phyloP scores from a whole-genome alignment of 37 sponge, comb jelly and placozoan species.

The Oopsacas minuta region DNA sequence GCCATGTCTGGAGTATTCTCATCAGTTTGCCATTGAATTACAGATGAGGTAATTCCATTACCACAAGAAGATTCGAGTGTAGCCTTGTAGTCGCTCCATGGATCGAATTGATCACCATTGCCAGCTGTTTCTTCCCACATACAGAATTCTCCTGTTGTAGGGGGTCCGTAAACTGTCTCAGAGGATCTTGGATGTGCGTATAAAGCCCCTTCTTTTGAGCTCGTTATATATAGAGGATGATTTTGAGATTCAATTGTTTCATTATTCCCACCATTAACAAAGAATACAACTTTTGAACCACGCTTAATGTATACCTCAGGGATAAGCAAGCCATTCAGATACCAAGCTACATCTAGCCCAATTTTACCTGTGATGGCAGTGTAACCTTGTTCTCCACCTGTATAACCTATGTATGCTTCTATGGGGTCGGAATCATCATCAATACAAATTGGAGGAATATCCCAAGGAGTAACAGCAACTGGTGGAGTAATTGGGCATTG shows the following conservation, averaged over 20 bases:
- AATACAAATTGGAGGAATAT: neutral
- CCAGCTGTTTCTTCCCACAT: neutral
- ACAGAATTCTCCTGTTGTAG: neutral
- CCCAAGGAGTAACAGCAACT: neutral
- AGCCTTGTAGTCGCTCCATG: neutral
- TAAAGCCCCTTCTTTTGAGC: constrained; percentile 27
- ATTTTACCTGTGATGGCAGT: neutral
- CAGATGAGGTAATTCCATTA: neutral
- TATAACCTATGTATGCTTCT: neutral
- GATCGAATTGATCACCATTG: neutral
- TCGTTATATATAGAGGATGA: constrained; percentile 64
- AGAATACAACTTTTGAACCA: constrained; percentile 43
- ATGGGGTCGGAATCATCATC: neutral
- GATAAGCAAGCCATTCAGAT: constrained; percentile 45
- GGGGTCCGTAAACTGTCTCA: neutral
- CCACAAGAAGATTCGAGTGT: neutral
- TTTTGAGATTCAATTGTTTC: neutral
- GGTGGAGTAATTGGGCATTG: neutral
- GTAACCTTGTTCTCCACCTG: neutral
- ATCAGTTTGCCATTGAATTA: neutral
- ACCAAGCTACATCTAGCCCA: constrained; percentile 53
- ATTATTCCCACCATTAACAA: constrained; percentile 32
- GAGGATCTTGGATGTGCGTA: neutral
- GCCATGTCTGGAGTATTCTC: neutral
- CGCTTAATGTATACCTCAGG: constrained; percentile 38